Conservation (phyloP, 2,888 invertebrate species). For the Mellilla xanthometata region DNA sequence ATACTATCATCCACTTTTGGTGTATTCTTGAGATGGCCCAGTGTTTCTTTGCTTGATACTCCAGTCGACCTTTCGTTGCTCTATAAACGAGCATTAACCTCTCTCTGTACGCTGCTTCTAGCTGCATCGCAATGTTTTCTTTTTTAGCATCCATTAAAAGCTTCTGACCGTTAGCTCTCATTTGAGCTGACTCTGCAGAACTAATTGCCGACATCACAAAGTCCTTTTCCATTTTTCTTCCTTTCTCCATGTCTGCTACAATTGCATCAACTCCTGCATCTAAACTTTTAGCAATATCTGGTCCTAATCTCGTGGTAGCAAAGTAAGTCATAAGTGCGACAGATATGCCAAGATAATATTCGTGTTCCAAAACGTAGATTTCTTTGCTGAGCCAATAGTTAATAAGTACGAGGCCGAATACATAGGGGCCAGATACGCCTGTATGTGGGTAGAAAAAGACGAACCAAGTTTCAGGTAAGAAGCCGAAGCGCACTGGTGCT, state of each 20-base stretch:
- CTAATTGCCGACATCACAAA: constrained; percentile 78
- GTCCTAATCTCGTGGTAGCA: constrained; percentile 86
- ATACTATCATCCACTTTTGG: constrained; percentile 96
- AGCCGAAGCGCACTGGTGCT: constrained; percentile 83
- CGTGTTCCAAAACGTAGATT: constrained; percentile 95
- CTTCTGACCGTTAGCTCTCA: constrained; percentile 89
- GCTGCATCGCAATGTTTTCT: constrained; percentile 95
- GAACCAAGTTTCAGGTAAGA: constrained; percentile 83
- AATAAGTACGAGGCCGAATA: constrained; percentile 88
- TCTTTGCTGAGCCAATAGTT: constrained; percentile 96
- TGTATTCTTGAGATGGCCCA: constrained; percentile 89
- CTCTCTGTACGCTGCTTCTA: constrained; percentile 94
- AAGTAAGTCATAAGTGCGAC: constrained; percentile 83
- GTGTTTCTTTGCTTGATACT: constrained; percentile 94
- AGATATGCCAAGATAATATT: constrained; percentile 91
- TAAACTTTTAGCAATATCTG: constrained; percentile 78
- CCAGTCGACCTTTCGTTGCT: constrained; percentile 89
- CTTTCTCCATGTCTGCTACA: constrained; percentile 75
- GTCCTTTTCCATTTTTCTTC: constrained; percentile 76
- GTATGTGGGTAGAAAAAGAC: constrained; percentile 95
- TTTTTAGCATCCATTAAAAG: constrained; percentile 91
- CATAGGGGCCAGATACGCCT: constrained; percentile 93
- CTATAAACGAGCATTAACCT: constrained; percentile 77
- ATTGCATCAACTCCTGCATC: constrained; percentile 87
- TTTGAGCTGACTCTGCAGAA: constrained; percentile 86